These are phyloP conservation scores for Callosobruchus maculatus DNA, from an alignment of 2,888 invertebrate genomes.

Conservation along the genomic window DNA sequence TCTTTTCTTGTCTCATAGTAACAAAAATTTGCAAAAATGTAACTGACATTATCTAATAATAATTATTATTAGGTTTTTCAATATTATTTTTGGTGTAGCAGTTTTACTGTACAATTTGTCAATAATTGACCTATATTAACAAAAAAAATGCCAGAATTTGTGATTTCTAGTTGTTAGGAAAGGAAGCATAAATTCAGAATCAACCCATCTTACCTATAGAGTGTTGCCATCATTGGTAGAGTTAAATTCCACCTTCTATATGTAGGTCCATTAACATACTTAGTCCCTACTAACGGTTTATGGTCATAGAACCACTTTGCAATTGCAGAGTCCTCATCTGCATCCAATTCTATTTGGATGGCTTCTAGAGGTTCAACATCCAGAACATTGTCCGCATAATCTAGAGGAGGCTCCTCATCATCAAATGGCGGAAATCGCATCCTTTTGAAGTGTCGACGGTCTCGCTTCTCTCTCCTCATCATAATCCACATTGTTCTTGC, in stretches of 20 bases:
- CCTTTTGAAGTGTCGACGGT: constrained; percentile 96
- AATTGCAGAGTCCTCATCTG: constrained; percentile 88
- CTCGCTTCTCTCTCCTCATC: constrained; percentile 98
- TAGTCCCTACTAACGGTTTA: constrained; percentile 89
- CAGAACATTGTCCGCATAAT: constrained; percentile 98
- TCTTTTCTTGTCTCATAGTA: no score
- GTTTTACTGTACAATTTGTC: no score
- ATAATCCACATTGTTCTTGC: constrained; percentile 98
- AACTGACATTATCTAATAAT: no score
- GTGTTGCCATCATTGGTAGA: constrained; percentile 94
- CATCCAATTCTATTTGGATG: constrained; percentile 96
- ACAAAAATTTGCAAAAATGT: no score
- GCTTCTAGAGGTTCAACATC: constrained; percentile 99
- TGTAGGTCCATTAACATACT: constrained; percentile 91
- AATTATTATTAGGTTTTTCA: no score
- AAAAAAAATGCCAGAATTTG: no score
- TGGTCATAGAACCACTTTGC: constrained; percentile 99
- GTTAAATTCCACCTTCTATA: constrained; percentile 96
- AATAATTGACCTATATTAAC: no score
- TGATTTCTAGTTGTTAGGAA: no score
- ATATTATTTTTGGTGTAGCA: no score
- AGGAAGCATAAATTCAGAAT: no score
- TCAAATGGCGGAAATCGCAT: constrained; percentile 99
- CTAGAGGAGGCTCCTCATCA: constrained; percentile 98
- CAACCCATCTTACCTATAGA: constrained; percentile 68